Percentiles rank a stretch among this genome's conserved stretches.
phyloP scores from a whole-genome alignment of 2,797 vertebrate species.

The Ctenopoma kingsleyae region DNA sequence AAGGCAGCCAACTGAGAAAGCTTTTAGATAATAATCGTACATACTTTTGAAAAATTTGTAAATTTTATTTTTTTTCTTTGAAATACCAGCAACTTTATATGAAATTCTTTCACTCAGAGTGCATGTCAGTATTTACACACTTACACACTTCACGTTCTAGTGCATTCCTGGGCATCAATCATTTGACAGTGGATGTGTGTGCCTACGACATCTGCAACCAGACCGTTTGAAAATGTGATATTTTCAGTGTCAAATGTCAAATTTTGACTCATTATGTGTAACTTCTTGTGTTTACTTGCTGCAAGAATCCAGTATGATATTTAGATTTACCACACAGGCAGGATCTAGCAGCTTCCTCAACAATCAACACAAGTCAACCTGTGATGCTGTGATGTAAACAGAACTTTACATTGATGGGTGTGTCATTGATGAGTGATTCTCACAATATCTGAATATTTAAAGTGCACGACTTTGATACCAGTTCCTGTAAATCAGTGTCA shows the following conservation, averaged over 20 bases:
- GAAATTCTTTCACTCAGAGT: not conserved
- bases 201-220: not conserved
- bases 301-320: not conserved
- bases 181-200: not conserved
- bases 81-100: slow-evolving; percentile 1
- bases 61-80: not conserved
- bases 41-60: not conserved
- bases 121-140: not conserved
- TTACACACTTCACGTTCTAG: not conserved
- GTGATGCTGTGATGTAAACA: not conserved
- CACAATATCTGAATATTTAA: not conserved
- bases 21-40: not conserved
- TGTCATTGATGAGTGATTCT: no score
- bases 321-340: not conserved
- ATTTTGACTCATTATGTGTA: not conserved
- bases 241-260: not conserved
- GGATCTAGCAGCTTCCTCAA: not conserved
- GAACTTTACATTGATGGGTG: not conserved
- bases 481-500: not conserved
- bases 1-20: slow-evolving; percentile 2
- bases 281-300: not conserved
- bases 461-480: not conserved
- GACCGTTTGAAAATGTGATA: not conserved
- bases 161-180: not conserved
- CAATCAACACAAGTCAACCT: not conserved